These are phyloP conservation scores for Tragelaphus imberbis DNA, from an alignment of 2,113 vertebrate species.

Conservation along the genomic window DNA sequence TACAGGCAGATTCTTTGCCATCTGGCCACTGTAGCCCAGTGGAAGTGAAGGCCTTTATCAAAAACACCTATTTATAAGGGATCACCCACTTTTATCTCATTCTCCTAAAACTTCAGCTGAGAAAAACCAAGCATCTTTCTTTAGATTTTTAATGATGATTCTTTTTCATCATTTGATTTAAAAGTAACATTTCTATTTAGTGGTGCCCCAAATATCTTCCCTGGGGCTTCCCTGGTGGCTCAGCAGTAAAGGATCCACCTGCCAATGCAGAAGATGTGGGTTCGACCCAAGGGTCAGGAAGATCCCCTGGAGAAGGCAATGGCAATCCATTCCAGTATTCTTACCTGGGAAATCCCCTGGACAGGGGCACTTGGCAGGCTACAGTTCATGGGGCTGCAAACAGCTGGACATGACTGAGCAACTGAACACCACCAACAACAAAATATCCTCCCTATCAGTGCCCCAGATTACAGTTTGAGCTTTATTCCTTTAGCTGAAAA, in stretches of 20 bases:
- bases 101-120: not conserved
- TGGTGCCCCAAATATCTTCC: not conserved
- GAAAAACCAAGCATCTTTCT: not conserved
- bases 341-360: not conserved
- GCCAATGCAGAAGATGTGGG: not conserved
- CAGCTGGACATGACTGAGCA: not conserved
- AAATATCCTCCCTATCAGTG: not conserved
- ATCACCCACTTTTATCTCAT: not conserved
- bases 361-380: not conserved
- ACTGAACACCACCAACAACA: not conserved
- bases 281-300: not conserved
- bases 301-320: not conserved
- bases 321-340: not conserved
- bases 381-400: not conserved
- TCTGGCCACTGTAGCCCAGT: not conserved
- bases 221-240: not conserved
- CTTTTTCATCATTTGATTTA: not conserved
- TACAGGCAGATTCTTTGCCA: not conserved
- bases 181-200: not conserved
- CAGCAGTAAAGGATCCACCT: not conserved
- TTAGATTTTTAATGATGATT: not conserved
- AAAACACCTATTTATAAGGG: not conserved
- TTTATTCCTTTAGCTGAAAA: conserved; percentile 10
- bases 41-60: not conserved
- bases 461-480: not conserved